A percentile compares a stretch with the other conserved stretches of the same genome.
These are phyloP conservation scores for Neosalanx taihuensis DNA, from an alignment of 2,797 vertebrate species.

Conservation along the genomic window DNA sequence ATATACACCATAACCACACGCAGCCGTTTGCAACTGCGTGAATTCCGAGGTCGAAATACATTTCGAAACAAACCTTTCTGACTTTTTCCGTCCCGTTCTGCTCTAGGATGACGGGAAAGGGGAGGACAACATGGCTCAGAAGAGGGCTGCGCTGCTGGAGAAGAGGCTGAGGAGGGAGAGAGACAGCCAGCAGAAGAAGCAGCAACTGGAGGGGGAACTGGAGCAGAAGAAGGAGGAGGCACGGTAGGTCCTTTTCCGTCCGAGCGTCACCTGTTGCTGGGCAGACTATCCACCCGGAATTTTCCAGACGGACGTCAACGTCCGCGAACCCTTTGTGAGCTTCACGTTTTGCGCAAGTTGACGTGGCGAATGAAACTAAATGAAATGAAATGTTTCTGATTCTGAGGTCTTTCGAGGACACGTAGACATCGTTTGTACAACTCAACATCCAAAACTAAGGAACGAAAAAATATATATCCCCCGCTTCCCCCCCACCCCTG, in stretches of 20 bases:
- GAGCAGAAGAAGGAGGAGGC: conserved; percentile 95
- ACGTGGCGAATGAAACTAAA: too few species aligned
- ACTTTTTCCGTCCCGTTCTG: not conserved
- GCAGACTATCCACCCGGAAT: too few species aligned
- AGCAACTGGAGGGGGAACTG: conserved; percentile 88
- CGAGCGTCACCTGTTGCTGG: not conserved
- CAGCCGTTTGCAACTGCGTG: too few species aligned
- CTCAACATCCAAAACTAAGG: not conserved
- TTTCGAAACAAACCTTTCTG: not conserved
- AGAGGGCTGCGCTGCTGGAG: conserved; percentile 89
- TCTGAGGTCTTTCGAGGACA: too few species aligned
- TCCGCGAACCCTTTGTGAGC: too few species aligned
- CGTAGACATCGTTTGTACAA: too few species aligned
- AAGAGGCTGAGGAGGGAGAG: conserved; percentile 91
- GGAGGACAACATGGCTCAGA: conserved; percentile 93
- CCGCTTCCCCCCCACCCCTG: not conserved
- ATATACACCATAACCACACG: too few species aligned
- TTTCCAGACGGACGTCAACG: too few species aligned
- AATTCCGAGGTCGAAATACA: not conserved
- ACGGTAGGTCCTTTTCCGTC: conserved; percentile 68
- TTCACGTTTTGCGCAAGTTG: too few species aligned
- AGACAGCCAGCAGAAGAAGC: conserved; percentile 88
- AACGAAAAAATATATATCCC: not conserved
- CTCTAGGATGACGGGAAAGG: conserved; percentile 89
- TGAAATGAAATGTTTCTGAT: too few species aligned